Conservation (phyloP, 2,888 invertebrate genomes). For the Eristalis intricaria region DNA sequence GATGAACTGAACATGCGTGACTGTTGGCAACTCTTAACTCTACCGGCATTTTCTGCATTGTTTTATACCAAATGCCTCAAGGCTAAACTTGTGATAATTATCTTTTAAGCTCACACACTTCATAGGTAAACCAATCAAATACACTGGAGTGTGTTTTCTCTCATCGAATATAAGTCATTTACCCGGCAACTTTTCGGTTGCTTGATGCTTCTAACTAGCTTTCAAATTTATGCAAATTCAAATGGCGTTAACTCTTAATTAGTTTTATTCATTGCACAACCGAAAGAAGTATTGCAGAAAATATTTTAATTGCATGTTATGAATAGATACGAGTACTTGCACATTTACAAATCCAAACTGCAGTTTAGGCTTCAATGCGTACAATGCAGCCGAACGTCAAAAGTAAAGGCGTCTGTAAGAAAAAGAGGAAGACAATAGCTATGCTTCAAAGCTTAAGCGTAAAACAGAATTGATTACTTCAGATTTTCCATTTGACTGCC, state of each 20-base stretch:
- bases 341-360: conserved; percentile 15
- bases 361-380: conserved; percentile 27
- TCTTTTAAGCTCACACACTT: not conserved
- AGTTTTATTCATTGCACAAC: conserved; percentile 36
- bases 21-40: not conserved
- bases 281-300: conserved; percentile 17
- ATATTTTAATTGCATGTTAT: conserved; percentile 45
- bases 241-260: conserved; percentile 27
- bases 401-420: not conserved
- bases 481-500: conserved; percentile 51
- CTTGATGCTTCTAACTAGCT: conserved; percentile 35
- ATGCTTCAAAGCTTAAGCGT: conserved; percentile 6
- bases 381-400: not conserved
- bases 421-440: conserved; percentile 12
- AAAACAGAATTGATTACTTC: conserved; percentile 39
- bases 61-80: not conserved
- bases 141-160: conserved; percentile 22
- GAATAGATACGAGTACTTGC: not conserved
- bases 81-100: not conserved
- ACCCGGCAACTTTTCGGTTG: conserved; percentile 21
- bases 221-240: conserved; percentile 60
- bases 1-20: not conserved
- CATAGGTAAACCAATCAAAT: conserved; percentile 4
- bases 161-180: conserved; percentile 4
- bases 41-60: not conserved